phyloP scores from a whole-genome alignment of 2,888 invertebrate genomes.

The Tanytarsus gracilentus region DNA sequence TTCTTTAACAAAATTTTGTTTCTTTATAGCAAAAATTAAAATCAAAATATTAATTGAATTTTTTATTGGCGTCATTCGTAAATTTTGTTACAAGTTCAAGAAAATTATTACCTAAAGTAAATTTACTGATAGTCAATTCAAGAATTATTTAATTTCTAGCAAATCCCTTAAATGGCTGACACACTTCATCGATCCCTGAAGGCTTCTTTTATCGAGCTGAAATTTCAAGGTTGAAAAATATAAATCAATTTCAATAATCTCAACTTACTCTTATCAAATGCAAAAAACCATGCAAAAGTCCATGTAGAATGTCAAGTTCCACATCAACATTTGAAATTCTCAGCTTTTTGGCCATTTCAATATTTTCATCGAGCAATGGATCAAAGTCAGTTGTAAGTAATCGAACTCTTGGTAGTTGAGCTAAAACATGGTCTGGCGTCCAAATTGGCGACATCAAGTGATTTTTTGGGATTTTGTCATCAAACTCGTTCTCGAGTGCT shows the following conservation, averaged over 20 bases:
- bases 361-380: constrained; percentile 92
- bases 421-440: constrained; percentile 70
- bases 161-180: no score
- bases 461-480: constrained; percentile 65
- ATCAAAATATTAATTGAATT: no score
- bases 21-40: no score
- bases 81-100: no score
- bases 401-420: constrained; percentile 64
- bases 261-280: constrained; percentile 72
- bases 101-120: no score
- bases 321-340: constrained; percentile 66
- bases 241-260: neutral
- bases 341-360: constrained; percentile 86
- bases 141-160: no score
- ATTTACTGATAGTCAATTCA: no score
- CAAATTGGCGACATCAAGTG: constrained; percentile 84
- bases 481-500: constrained; percentile 61
- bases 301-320: constrained; percentile 74
- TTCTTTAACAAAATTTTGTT: no score
- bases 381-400: constrained; percentile 73
- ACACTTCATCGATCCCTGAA: no score
- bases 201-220: no score
- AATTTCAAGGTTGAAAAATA: neutral
- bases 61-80: no score
- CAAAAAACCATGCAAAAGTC: constrained; percentile 92